Conservation (phyloP, 2,113 vertebrate genomes). For the Beaufortia kweichowensis region DNA sequence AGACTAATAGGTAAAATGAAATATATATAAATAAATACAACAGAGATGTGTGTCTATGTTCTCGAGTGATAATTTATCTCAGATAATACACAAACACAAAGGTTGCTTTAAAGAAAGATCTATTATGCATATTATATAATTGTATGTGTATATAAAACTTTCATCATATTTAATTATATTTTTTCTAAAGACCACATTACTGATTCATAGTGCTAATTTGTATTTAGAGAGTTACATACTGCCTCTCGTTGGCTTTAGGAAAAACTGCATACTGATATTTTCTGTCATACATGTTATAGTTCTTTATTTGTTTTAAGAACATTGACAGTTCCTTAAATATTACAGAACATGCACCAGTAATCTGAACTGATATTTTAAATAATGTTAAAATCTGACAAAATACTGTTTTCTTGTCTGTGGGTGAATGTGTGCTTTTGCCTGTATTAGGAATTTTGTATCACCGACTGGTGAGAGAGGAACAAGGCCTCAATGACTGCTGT, state of each 20-base stretch:
- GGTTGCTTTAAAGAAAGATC: too few relatives aligned
- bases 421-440: slow-evolving; percentile 30
- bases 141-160: too few relatives aligned
- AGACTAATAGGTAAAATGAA: too few relatives aligned
- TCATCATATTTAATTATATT: too few relatives aligned
- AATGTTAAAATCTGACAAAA: not conserved
- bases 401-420: slow-evolving; percentile 13
- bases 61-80: too few relatives aligned
- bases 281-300: too few relatives aligned
- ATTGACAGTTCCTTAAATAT: not conserved
- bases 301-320: not conserved
- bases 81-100: too few relatives aligned
- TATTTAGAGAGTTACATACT: not conserved
- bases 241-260: slow-evolving; percentile 54
- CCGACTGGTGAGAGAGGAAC: slow-evolving; percentile 89
- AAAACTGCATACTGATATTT: slow-evolving; percentile 48
- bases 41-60: too few relatives aligned
- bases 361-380: not conserved
- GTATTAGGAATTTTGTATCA: slow-evolving; percentile 89
- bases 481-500: slow-evolving; percentile 77
- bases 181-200: too few relatives aligned
- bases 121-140: too few relatives aligned
- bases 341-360: not conserved
- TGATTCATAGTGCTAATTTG: not conserved
- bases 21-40: too few relatives aligned